Evolutionary conservation across 1,140 invertebrate species (phyloP), one percentile per base, ranked within the genome.

Genomic region (Zaprionus davidi): DNA sequence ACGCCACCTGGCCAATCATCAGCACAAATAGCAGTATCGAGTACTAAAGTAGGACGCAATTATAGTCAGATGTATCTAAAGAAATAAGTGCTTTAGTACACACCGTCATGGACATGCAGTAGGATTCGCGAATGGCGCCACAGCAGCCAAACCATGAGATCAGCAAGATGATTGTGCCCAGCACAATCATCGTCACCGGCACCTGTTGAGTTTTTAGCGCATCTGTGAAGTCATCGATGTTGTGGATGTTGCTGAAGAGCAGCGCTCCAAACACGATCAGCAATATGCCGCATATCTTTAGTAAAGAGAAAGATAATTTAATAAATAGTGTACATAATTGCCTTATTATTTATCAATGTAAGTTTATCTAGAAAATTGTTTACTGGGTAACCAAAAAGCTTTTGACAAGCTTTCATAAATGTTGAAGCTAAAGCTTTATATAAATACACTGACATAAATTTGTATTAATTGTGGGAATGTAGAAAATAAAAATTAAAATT

Each of bases 121-220:
- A 95, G 83, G 95, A 97, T 91, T 97, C 96, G 60, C 96, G 94
- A 62, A 97, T 95, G 11, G 97, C 96, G 38, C 97, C 97, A 86
- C 97, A 97, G 93, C 97, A 98, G 79, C 97, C 97, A 87, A 97
- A 96, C 94, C 97, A 97, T 9, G 96, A 95, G 67, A 97, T 95
- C 28, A 97, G 71, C 87, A 97, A 96, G 70, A 97, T 95, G 53
- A 97, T 93, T 1, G 94, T 93, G 5, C 97, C 97, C 76, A 97
- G 91, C 53, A 96, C 93, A 73, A 97, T 97, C 76, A 97, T 94
- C 6, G 95, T 93, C 76, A 96, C 94, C 2, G 95, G 94, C 12
- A 94, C 94, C 17, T 94, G 94, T 28, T 93, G 91, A 26, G 93
- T 92, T 63, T 94, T 92, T 64, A 94, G 91, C 12, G 93, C 86